Evolutionary conservation across 2,797 vertebrate genomes (phyloP).

Genomic region (Betta splendens): DNA sequence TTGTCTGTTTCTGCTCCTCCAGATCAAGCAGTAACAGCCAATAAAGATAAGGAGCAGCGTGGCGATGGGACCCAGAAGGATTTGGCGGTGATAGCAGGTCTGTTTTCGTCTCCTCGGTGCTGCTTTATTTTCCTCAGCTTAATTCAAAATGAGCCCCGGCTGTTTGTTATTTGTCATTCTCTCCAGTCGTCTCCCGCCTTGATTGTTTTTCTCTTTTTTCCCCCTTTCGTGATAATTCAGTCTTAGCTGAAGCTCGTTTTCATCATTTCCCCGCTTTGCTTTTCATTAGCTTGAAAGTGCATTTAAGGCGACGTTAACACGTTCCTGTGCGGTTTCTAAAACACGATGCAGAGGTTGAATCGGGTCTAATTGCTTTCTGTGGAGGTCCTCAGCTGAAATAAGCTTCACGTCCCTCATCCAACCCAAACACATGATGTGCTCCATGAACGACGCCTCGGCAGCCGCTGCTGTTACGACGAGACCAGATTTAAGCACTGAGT

Average conservation of each 20-base stretch:
- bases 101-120: slow-evolving; percentile 44
- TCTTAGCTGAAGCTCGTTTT: slow-evolving; percentile 21
- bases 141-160: slow-evolving; percentile 62
- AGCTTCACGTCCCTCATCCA: too few relatives aligned
- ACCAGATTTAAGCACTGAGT: too few relatives aligned
- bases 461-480: too few relatives aligned
- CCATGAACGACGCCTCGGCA: too few relatives aligned
- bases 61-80: slow-evolving; percentile 86
- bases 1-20: slow-evolving; percentile 29
- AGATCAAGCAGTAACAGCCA: slow-evolving; percentile 74
- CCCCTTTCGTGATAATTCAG: slow-evolving; percentile 16
- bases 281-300: slow-evolving; percentile 9
- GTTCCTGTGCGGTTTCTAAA: slow-evolving; percentile 2
- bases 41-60: slow-evolving; percentile 83
- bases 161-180: slow-evolving; percentile 55
- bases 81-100: slow-evolving; percentile 93
- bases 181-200: slow-evolving; percentile 32
- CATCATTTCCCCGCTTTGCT: slow-evolving; percentile 19
- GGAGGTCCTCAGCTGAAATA: too few relatives aligned
- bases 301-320: slow-evolving; percentile 5
- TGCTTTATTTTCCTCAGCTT: slow-evolving; percentile 42
- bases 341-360: too few relatives aligned
- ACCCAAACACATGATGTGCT: too few relatives aligned
- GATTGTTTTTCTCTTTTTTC: slow-evolving; percentile 10
- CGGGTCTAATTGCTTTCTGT: too few relatives aligned